Evolutionary conservation across 2,113 vertebrate species (phyloP).

Genomic region (Rhinogobius similis): DNA sequence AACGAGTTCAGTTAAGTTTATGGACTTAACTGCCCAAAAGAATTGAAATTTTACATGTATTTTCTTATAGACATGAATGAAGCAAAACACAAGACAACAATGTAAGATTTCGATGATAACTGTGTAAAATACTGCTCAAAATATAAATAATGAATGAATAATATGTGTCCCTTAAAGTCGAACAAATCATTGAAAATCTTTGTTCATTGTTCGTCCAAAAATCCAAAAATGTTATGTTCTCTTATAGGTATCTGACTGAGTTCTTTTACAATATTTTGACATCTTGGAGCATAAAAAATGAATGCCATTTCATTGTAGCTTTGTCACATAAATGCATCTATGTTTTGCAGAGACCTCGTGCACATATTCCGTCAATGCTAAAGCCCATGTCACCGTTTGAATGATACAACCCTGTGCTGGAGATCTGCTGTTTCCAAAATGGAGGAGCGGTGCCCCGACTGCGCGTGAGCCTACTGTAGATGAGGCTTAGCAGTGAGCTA

Average conservation of each 20-base stretch:
- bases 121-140: too few relatives aligned
- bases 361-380: constrained; percentile 13
- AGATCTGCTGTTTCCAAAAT: constrained; percentile 64
- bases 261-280: background rate
- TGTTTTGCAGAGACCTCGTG: background rate
- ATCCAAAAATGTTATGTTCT: background rate
- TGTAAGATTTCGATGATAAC: too few relatives aligned
- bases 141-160: too few relatives aligned
- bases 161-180: too few relatives aligned
- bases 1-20: too few relatives aligned
- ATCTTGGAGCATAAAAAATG: background rate
- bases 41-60: too few relatives aligned
- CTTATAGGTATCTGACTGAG: too few relatives aligned
- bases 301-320: background rate
- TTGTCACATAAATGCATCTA: background rate
- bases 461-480: constrained; percentile 70
- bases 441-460: constrained; percentile 54
- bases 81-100: too few relatives aligned
- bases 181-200: too few relatives aligned
- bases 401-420: constrained; percentile 52
- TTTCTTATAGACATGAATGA: too few relatives aligned
- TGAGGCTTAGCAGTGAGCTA: constrained; percentile 62
- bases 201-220: too few relatives aligned
- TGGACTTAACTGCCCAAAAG: too few relatives aligned
- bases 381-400: constrained; percentile 50